Evolutionary conservation across 2,888 invertebrate species (phyloP), one percentile per base, ranked within the genome.

Genomic region (Troides helena): DNA sequence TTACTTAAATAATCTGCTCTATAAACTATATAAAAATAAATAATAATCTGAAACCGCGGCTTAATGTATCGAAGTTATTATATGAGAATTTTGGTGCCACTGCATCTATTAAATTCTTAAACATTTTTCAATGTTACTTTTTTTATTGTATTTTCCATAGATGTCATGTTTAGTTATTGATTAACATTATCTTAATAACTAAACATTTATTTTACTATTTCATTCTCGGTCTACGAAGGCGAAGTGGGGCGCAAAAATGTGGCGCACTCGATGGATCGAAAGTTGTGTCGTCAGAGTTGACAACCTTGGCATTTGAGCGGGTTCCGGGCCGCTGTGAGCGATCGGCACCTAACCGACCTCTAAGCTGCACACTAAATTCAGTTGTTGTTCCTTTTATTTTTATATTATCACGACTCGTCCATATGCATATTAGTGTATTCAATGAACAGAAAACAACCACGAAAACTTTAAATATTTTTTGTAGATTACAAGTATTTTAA

Each of bases 291-390:
- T 90, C 89, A 89, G 85, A 91, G 88, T 92, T 85, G 92, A 86
- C 92, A 92, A 88, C 92, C 92, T 92, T 92, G 92, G 92, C 92
- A 92, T 92, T 92, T 92, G 88, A 88, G 83, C 86, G 87, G 90
- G 90, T 92, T 92, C 91, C 92, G 92, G 85, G 80, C 78, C 72
- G 73, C 69, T 60, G 81, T 83, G 86, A 83, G 88, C 88, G 85
- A 83, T 81, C 84, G 80, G 76, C 76, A 75, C 60, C 62, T 46
- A 60, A 67, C 67, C 67, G 85, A 85, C 85, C 87, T 85, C 84
- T 81, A 69, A 72, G 72, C 73, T 73, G 59, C 71, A 73, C 70
- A 67, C 70, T 67, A 71, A 75, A 77, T 80, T 78, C 78, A 77
- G 80, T 76, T 63, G 60, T 67, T 70, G 69, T 71, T 72, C 62